phyloP scores from a whole-genome alignment of 2,113 vertebrate genomes.

The Sinocyclocheilus anshuiensis region DNA sequence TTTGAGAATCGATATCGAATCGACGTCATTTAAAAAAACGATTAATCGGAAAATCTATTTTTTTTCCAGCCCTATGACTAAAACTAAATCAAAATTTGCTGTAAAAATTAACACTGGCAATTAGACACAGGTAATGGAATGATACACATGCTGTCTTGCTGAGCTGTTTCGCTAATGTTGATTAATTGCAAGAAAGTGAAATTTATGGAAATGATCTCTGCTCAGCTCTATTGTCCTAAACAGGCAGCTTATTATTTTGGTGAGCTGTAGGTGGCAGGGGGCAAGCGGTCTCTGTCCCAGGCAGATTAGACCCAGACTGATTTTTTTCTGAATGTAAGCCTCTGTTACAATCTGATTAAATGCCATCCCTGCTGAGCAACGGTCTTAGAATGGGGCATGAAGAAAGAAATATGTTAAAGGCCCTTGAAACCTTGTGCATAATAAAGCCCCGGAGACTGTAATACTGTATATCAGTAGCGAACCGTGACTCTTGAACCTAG shows the following conservation, averaged over 20 bases:
- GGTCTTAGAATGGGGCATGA: conserved; percentile 4
- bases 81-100: too few species aligned
- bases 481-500: too few species aligned
- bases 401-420: not conserved
- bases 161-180: conserved; percentile 4
- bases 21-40: too few species aligned
- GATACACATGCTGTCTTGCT: not conserved
- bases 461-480: not conserved
- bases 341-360: conserved; percentile 59
- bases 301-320: conserved; percentile 48
- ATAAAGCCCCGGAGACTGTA: not conserved
- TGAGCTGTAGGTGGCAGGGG: not conserved
- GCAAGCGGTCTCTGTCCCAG: not conserved
- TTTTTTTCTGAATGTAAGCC: conserved; percentile 38
- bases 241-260: not conserved
- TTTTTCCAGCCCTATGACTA: too few species aligned
- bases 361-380: not conserved
- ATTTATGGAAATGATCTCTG: conserved; percentile 9
- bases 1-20: too few species aligned
- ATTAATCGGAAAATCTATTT: too few species aligned
- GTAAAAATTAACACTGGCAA: too few species aligned
- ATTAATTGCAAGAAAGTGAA: not conserved
- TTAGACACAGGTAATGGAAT: conserved; percentile 24
- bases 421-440: not conserved
- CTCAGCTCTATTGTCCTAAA: not conserved